Evolutionary conservation across 2,113 vertebrate genomes (phyloP).

Genomic region (Pimephales promelas): DNA sequence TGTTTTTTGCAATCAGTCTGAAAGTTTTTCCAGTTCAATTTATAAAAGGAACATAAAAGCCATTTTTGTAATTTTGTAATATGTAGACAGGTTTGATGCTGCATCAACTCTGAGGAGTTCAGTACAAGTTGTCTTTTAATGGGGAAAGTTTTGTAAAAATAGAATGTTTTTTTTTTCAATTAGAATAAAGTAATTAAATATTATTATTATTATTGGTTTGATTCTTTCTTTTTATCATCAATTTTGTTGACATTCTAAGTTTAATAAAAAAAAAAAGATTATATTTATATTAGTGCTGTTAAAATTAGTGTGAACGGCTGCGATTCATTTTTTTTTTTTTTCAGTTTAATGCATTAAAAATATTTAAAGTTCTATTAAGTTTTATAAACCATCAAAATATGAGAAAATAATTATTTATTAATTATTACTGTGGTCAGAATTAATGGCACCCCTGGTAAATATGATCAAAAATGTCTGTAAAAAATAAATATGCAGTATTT

Average conservation of each 20-base stretch:
- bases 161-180: constrained; percentile 70
- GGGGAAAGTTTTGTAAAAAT: constrained; percentile 68
- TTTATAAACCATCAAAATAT: no score
- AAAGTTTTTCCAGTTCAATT: constrained; percentile 72
- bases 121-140: constrained; percentile 68
- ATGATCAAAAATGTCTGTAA: no score
- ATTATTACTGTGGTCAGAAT: no score
- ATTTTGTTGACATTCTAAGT: background rate
- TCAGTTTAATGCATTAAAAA: no score
- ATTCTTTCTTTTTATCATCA: constrained; percentile 13
- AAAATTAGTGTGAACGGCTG: no score
- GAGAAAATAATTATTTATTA: no score
- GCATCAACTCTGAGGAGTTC: constrained; percentile 70
- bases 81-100: constrained; percentile 69
- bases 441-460: no score
- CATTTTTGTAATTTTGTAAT: constrained; percentile 79
- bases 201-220: constrained; percentile 49
- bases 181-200: constrained; percentile 71
- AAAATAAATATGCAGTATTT: no score
- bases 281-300: no score
- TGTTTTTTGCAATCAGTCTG: constrained; percentile 67
- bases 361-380: no score
- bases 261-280: no score
- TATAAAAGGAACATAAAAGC: constrained; percentile 80
- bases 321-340: no score